A percentile compares a stretch with the other conserved stretches of the same genome.
Evolutionary conservation across 1,140 invertebrate species (phyloP).

Genomic region (Drosophila kohkoa): DNA sequence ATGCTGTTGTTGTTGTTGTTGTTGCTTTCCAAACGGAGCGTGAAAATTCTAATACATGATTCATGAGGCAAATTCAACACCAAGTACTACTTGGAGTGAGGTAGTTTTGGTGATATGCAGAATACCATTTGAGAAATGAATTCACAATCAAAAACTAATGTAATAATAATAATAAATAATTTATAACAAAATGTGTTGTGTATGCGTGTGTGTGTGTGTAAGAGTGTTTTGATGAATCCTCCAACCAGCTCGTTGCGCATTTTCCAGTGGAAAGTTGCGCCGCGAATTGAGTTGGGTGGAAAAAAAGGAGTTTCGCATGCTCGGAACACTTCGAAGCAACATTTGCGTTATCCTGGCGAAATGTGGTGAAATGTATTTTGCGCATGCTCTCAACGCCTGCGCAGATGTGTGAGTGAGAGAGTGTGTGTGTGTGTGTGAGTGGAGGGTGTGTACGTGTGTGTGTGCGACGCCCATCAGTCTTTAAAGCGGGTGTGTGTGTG

Average conservation of each 20-base stretch:
- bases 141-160: constrained; percentile 53
- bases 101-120: constrained; percentile 72
- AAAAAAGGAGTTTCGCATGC: constrained; percentile 53
- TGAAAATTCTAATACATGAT: constrained; percentile 59
- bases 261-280: constrained; percentile 15
- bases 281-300: constrained; percentile 9
- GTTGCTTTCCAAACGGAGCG: constrained; percentile 62
- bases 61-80: constrained; percentile 80
- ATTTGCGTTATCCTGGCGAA: constrained; percentile 77
- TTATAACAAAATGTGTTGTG: constrained; percentile 68
- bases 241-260: constrained; percentile 38
- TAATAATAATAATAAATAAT: constrained; percentile 80
- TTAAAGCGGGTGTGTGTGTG: constrained; percentile 60
- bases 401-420: constrained; percentile 46
- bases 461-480: constrained; percentile 71
- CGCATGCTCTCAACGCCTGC: constrained; percentile 68
- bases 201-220: constrained; percentile 36
- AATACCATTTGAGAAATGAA: constrained; percentile 67
- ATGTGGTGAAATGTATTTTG: constrained; percentile 60
- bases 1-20: constrained; percentile 34
- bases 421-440: constrained; percentile 28
- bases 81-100: constrained; percentile 81
- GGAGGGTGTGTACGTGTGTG: constrained; percentile 47
- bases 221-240: constrained; percentile 31
- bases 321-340: constrained; percentile 69